Conservation (phyloP, 2,113 vertebrate genomes). For the Plotosus lineatus region DNA sequence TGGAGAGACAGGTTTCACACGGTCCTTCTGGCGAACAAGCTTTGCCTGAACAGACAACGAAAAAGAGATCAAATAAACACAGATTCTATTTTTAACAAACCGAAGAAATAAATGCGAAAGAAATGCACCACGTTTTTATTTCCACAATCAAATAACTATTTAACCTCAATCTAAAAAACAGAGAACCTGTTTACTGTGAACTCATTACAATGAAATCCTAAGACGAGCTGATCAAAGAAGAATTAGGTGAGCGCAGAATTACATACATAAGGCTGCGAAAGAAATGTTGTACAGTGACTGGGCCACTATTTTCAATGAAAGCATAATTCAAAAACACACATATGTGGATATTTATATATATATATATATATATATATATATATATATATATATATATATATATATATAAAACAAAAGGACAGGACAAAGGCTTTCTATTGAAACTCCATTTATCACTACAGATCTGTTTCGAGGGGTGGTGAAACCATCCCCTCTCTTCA, state of each 20-base stretch:
- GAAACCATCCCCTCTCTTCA: too few species aligned
- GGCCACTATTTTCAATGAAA: too few species aligned
- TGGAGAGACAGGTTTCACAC: constrained; percentile 85
- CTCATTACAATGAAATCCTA: neutral
- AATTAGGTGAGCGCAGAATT: neutral
- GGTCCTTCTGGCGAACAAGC: constrained; percentile 85
- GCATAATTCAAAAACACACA: too few species aligned
- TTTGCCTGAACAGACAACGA: constrained; percentile 77
- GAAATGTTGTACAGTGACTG: too few species aligned
- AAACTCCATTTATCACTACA: too few species aligned
- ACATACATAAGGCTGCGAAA: neutral
- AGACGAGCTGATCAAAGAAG: neutral
- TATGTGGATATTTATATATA: too few species aligned
- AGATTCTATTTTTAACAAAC: neutral
- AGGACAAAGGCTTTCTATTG: too few species aligned
- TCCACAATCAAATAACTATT: neutral
- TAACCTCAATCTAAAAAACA: neutral
- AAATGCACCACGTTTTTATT: neutral
- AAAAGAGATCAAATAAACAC: neutral
- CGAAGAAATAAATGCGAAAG: neutral
- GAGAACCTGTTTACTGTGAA: neutral
- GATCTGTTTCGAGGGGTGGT: too few species aligned
- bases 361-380: too few species aligned
- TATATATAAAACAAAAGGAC: too few species aligned
- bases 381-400: too few species aligned